Conservation (phyloP, 2,113 vertebrate genomes). For the Agelaius phoeniceus region DNA sequence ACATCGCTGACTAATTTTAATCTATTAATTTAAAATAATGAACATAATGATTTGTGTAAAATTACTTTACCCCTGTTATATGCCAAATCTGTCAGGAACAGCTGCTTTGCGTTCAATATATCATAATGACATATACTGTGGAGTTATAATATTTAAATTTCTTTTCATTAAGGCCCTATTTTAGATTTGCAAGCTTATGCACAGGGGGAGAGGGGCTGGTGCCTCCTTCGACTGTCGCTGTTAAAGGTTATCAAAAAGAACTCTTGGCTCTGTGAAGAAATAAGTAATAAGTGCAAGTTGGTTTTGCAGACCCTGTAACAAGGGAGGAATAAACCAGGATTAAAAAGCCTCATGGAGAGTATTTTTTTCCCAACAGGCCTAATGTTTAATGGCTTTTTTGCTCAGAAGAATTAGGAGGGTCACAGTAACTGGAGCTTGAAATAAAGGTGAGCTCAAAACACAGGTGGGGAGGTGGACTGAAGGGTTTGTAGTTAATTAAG, state of each 20-base stretch:
- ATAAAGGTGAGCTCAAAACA: neutral
- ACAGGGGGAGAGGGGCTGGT: neutral
- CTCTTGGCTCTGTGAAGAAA: neutral
- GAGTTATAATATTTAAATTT: neutral
- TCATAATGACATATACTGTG: neutral
- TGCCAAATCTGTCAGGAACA: slow-evolving; percentile 49
- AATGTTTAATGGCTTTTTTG: neutral
- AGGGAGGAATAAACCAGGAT: neutral
- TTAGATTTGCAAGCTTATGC: neutral
- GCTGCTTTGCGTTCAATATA: slow-evolving; percentile 54
- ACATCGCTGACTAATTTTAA: slow-evolving; percentile 19
- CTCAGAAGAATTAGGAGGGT: neutral
- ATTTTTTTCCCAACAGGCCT: neutral
- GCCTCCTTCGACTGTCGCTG: neutral
- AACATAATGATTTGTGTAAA: slow-evolving; percentile 49
- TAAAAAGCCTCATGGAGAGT: neutral
- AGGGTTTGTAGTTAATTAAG: neutral
- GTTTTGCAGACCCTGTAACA: neutral
- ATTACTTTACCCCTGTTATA: slow-evolving; percentile 34
- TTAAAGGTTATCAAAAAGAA: neutral
- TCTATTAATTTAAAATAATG: slow-evolving; percentile 49
- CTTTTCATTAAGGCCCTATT: neutral
- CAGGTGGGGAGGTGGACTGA: neutral
- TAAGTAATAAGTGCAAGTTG: neutral
- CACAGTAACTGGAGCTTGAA: neutral